These are phyloP conservation scores for Cossypha heuglini DNA, from an alignment of 2,797 vertebrate genomes.

Conservation along the genomic window DNA sequence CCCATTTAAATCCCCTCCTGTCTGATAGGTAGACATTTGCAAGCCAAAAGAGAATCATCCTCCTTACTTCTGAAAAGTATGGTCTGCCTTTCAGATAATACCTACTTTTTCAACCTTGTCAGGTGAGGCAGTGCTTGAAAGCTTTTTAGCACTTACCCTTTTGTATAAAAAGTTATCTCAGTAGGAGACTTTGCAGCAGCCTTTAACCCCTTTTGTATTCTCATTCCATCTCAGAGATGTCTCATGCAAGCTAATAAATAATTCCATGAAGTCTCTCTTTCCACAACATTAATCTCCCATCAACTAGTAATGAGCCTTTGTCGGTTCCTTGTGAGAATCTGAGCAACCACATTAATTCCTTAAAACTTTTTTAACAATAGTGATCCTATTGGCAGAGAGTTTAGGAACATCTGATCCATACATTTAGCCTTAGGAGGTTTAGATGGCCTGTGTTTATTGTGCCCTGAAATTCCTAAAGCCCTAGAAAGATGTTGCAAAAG, in stretches of 20 bases:
- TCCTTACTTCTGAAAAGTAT: slow-evolving; percentile 15
- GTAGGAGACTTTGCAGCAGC: slow-evolving; percentile 28
- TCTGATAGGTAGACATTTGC: slow-evolving; percentile 39
- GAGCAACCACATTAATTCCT: slow-evolving; percentile 27
- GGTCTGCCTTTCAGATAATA: slow-evolving; percentile 48
- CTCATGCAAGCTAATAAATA: slow-evolving; percentile 46
- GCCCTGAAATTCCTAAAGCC: neutral
- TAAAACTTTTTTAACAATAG: slow-evolving; percentile 16
- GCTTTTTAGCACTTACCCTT: slow-evolving; percentile 53
- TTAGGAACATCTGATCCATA: neutral
- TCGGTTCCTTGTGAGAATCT: slow-evolving; percentile 10
- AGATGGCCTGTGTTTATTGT: neutral
- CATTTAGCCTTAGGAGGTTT: neutral
- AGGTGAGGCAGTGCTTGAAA: slow-evolving; percentile 50
- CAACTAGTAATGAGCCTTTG: slow-evolving; percentile 32
- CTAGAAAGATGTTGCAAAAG: neutral
- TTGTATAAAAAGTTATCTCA: slow-evolving; percentile 43
- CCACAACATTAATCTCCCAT: slow-evolving; percentile 56
- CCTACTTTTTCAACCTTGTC: slow-evolving; percentile 19
- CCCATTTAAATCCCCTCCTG: slow-evolving; percentile 17
- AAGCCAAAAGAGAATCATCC: slow-evolving; percentile 36
- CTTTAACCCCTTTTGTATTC: slow-evolving; percentile 55
- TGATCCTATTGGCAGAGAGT: neutral
- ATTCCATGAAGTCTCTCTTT: slow-evolving; percentile 46
- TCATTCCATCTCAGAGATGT: slow-evolving; percentile 10